Evolutionary conservation across 1,140 invertebrate species (phyloP).

Genomic region (Hyles vespertilio): DNA sequence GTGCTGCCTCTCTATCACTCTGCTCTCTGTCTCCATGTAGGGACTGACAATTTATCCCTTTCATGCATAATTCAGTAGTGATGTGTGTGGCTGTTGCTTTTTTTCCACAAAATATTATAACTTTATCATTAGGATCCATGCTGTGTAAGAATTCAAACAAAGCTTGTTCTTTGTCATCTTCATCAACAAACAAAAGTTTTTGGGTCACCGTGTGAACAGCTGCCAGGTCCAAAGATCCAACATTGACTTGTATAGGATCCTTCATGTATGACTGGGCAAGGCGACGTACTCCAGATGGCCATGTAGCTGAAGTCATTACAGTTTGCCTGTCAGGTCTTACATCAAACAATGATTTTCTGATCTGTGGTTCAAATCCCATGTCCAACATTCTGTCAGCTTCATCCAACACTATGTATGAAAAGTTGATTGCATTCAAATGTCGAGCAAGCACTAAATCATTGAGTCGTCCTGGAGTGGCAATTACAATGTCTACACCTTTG

Average conservation of each 20-base stretch:
- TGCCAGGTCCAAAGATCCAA: constrained; percentile 90
- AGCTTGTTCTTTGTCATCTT: constrained; percentile 78
- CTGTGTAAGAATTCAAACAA: constrained; percentile 78
- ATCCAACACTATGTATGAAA: constrained; percentile 94
- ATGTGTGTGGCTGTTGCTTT: constrained; percentile 88
- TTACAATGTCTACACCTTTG: constrained; percentile 90
- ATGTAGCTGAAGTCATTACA: constrained; percentile 93
- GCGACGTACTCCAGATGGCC: constrained; percentile 88
- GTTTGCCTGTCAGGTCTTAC: constrained; percentile 88
- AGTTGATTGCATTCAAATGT: constrained; percentile 82
- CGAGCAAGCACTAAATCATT: constrained; percentile 85
- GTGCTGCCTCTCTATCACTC: constrained; percentile 88
- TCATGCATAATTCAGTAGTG: constrained; percentile 85
- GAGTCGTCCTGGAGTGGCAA: constrained; percentile 92
- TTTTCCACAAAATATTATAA: constrained; percentile 92
- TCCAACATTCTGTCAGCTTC: constrained; percentile 93
- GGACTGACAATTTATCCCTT: constrained; percentile 82
- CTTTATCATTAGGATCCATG: constrained; percentile 85
- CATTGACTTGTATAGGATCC: constrained; percentile 91
- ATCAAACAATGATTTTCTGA: constrained; percentile 86
- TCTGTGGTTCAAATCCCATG: constrained; percentile 93
- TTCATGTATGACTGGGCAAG: constrained; percentile 91
- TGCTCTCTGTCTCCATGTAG: constrained; percentile 95
- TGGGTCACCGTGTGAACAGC: constrained; percentile 91
- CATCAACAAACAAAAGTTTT: constrained; percentile 82